Evolutionary conservation across 2,113 vertebrate genomes (phyloP), one percentile per base, ranked within the genome.

Genomic region (Grallaria varia): DNA sequence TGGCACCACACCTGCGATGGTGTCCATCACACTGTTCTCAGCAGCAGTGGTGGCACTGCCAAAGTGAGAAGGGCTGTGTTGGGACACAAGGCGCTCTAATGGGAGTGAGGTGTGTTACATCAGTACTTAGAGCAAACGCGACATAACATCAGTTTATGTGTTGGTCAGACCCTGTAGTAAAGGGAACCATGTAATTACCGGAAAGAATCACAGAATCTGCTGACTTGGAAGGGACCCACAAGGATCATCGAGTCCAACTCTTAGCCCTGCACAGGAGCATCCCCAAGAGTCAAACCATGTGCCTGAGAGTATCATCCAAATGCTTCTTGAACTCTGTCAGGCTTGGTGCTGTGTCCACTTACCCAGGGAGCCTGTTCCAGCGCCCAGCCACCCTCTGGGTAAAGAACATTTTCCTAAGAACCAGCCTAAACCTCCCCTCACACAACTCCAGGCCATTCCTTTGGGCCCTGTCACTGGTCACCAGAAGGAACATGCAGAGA

Each of bases 11-110:
- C 45, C 44, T 73, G 49, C 0, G 0, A 10, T 22, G 10, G 27
- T 80, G 64, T 59, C 90, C 33, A 22, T 64, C 47, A 19, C 2
- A 1, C 42, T 0, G 0, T 69, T 81, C 69, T 59, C 25, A 8
- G 35, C 4, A 0, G 3, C 55, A 33, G 23, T 63, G 72, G 37
- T 52, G 31, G 50, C 76, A 21, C 33, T 69, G 50, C 59, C 50
- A 3, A 8, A 40, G 40, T 33, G 63, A 77, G 55, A 44, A 27
- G 27, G 40, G 14, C 76, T 80, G 0, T 64, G 17, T 20, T 81
- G 69, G 37, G 75, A 67, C 50, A 66, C 45, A 23, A 49, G 50
- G 50, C n/a, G 1, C 64, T 91, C 78, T 13, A 13, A 80, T 56
- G 52, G 49, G 44, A 17, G 30, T 45, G 18, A 73, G 69, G 30